phyloP scores from a whole-genome alignment of 2,888 invertebrate genomes.

The Agriopis aurantiaria region DNA sequence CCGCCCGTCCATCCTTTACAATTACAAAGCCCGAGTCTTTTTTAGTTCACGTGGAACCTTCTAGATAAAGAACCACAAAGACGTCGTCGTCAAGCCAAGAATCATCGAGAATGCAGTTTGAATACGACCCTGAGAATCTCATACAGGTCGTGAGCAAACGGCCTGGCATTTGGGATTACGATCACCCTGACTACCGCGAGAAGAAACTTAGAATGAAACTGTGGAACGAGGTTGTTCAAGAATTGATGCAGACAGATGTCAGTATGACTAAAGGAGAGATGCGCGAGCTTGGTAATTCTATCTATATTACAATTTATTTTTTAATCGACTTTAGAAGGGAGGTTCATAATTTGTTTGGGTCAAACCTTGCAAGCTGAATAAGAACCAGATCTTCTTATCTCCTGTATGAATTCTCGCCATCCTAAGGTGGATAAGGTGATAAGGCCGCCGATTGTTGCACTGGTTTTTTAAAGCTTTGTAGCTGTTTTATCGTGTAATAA shows the following conservation, averaged over 20 bases:
- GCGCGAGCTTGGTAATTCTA: slow-evolving; percentile 76
- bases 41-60: background rate
- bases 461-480: too few relatives aligned
- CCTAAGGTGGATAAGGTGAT: too few relatives aligned
- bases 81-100: slow-evolving; percentile 22
- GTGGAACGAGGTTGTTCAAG: slow-evolving; percentile 76
- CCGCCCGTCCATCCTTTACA: background rate
- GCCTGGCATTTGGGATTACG: slow-evolving; percentile 78
- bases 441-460: too few relatives aligned
- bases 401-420: too few relatives aligned
- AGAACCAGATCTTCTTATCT: too few relatives aligned
- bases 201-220: slow-evolving; percentile 66
- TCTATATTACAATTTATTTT: background rate
- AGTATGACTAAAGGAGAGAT: slow-evolving; percentile 75
- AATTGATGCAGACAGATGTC: slow-evolving; percentile 68
- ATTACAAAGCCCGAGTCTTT: background rate
- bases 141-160: slow-evolving; percentile 77
- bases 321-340: too few relatives aligned
- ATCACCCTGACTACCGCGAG: slow-evolving; percentile 68
- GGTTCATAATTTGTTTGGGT: too few relatives aligned
- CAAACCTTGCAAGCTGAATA: too few relatives aligned
- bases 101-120: slow-evolving; percentile 68
- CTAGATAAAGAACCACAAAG: background rate
- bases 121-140: slow-evolving; percentile 78
- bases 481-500: too few relatives aligned